Conservation (phyloP, 1,140 invertebrate genomes). For the Acyrthosiphon pisum region DNA sequence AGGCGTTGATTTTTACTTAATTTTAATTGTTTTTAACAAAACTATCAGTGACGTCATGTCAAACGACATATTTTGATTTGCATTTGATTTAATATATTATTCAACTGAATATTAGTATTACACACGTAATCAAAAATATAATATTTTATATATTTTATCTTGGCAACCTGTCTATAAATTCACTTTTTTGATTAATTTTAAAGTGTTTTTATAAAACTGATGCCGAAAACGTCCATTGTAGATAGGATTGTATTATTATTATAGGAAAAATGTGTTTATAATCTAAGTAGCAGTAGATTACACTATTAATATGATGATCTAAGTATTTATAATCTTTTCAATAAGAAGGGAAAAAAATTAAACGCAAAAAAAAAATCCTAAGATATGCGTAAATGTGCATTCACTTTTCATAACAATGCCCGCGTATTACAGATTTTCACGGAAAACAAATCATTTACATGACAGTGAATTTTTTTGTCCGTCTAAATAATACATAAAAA, state of each 20-base stretch:
- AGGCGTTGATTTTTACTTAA: background rate
- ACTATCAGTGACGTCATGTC: background rate
- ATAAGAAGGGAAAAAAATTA: background rate
- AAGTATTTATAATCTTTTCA: background rate
- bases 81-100: background rate
- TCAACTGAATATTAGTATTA: too few species aligned
- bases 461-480: background rate
- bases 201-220: background rate
- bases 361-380: background rate
- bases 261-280: background rate
- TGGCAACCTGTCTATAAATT: background rate
- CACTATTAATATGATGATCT: background rate
- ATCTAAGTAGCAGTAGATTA: background rate
- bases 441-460: background rate
- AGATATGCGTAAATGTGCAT: background rate
- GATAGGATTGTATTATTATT: background rate
- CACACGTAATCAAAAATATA: background rate
- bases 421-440: constrained; percentile 26
- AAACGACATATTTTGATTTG: background rate
- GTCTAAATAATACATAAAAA: background rate
- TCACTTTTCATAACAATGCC: constrained; percentile 22
- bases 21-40: background rate
- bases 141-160: background rate
- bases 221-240: too few species aligned
- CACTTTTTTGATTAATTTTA: background rate